A percentile compares a stretch with the other conserved stretches of the same genome.
These are phyloP conservation scores for Limonius californicus DNA, from an alignment of 1,140 invertebrate genomes.

Conservation along the genomic window DNA sequence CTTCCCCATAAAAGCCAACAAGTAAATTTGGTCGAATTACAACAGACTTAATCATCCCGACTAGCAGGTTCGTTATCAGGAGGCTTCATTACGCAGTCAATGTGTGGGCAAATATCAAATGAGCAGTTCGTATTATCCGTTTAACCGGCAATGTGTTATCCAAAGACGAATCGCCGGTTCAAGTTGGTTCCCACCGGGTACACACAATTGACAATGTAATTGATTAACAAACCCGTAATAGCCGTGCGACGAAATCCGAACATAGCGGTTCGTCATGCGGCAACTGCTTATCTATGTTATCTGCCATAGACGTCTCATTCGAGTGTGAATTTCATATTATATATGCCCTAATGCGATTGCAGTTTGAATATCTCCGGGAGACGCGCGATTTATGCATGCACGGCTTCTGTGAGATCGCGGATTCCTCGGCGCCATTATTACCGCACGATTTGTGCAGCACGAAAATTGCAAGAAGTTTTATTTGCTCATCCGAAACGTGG, in stretches of 20 bases:
- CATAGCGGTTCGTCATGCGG: not conserved
- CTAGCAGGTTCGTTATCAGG: too few relatives aligned
- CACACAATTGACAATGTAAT: slow-evolving; percentile 13
- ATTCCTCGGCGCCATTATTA: not conserved
- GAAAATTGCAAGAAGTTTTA: not conserved
- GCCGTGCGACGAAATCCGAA: slow-evolving; percentile 11
- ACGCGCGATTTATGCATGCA: not conserved
- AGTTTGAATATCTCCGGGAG: not conserved
- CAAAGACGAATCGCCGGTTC: slow-evolving; percentile 1
- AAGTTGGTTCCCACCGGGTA: slow-evolving; percentile 6
- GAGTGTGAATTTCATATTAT: slow-evolving; percentile 2
- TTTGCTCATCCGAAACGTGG: not conserved
- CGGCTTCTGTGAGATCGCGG: not conserved
- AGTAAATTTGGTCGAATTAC: too few relatives aligned
- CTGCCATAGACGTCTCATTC: not conserved
- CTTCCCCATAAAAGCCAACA: too few relatives aligned
- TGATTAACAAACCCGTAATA: slow-evolving; percentile 12
- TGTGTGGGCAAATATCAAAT: too few relatives aligned
- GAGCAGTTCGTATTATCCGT: too few relatives aligned
- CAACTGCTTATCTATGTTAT: not conserved
- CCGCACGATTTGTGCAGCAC: not conserved
- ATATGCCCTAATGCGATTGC: not conserved
- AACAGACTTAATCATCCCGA: too few relatives aligned
- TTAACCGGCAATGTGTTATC: slow-evolving; percentile 3
- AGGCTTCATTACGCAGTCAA: too few relatives aligned